Conservation (phyloP, 2,113 vertebrate genomes). For the Peromyscus californicus region DNA sequence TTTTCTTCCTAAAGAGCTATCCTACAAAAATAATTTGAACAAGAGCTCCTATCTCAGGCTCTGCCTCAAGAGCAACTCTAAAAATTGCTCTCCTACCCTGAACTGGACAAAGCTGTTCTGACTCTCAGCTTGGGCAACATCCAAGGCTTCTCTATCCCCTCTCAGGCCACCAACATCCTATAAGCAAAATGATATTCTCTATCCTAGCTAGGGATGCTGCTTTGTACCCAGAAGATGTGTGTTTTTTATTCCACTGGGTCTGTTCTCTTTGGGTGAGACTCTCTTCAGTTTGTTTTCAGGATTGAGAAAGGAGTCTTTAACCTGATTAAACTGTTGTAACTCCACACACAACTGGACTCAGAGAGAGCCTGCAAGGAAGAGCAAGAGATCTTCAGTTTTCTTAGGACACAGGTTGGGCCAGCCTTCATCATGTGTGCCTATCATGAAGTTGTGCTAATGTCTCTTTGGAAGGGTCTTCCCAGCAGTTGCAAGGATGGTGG, state of each 20-base stretch:
- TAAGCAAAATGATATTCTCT: background rate
- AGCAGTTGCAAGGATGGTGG: accelerated
- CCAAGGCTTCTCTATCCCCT: background rate
- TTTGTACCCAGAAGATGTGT: background rate
- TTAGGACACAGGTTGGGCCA: background rate
- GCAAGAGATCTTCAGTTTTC: background rate
- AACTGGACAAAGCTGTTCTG: background rate
- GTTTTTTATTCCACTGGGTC: background rate
- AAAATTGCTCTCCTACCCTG: accelerated
- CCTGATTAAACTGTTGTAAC: background rate
- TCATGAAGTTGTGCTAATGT: background rate
- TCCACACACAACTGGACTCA: background rate
- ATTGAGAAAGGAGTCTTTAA: background rate
- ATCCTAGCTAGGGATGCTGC: background rate
- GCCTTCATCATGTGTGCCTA: background rate
- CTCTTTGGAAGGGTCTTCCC: background rate
- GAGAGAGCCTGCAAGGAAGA: accelerated
- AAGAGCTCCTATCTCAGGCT: background rate
- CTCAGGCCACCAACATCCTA: background rate
- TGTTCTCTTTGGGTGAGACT: background rate
- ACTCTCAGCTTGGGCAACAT: background rate
- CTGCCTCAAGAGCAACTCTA: background rate
- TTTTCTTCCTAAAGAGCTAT: background rate
- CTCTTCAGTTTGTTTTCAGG: background rate
- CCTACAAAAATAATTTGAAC: background rate